phyloP scores from a whole-genome alignment of 1,140 invertebrate species.

The Catajapyx aquilonaris region DNA sequence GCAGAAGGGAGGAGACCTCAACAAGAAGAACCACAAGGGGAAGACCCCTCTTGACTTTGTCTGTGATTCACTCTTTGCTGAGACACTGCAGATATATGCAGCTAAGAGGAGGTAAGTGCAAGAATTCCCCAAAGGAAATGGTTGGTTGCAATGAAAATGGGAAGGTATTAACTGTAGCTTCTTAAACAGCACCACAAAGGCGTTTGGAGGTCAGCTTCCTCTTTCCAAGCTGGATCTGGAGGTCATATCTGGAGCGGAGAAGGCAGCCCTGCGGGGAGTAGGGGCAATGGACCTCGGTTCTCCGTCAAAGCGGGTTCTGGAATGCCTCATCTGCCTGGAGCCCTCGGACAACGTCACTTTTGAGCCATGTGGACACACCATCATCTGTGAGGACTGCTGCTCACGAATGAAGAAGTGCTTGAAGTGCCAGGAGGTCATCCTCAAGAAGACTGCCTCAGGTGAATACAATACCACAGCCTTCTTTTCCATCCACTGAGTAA shows the following conservation, averaged over 20 bases:
- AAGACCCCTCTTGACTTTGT: conserved; percentile 37
- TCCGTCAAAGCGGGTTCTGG: too few relatives aligned
- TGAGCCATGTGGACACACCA: conserved; percentile 50
- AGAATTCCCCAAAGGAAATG: background rate
- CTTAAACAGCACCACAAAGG: too few relatives aligned
- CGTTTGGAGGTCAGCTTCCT: too few relatives aligned
- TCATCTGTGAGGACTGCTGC: conserved; percentile 54
- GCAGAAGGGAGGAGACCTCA: conserved; percentile 38
- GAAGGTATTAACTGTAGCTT: too few relatives aligned
- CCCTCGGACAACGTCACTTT: conserved; percentile 35
- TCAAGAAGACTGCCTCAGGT: conserved; percentile 23
- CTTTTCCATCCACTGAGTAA: background rate
- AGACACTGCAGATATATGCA: conserved; percentile 15
- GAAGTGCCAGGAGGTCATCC: conserved; percentile 37
- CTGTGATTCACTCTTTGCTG: conserved; percentile 16
- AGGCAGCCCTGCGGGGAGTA: background rate
- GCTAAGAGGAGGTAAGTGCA: conserved; percentile 3
- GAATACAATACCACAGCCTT: background rate
- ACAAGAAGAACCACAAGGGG: conserved; percentile 37
- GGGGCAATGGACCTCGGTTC: too few relatives aligned
- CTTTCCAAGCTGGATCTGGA: too few relatives aligned
- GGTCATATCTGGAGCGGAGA: background rate
- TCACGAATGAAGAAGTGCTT: conserved; percentile 61
- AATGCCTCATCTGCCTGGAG: conserved; percentile 55
- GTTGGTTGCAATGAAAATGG: conserved; percentile 1